These are phyloP conservation scores for Benthosema pterotum DNA, from an alignment of 2,797 vertebrate genomes.

Conservation along the genomic window DNA sequence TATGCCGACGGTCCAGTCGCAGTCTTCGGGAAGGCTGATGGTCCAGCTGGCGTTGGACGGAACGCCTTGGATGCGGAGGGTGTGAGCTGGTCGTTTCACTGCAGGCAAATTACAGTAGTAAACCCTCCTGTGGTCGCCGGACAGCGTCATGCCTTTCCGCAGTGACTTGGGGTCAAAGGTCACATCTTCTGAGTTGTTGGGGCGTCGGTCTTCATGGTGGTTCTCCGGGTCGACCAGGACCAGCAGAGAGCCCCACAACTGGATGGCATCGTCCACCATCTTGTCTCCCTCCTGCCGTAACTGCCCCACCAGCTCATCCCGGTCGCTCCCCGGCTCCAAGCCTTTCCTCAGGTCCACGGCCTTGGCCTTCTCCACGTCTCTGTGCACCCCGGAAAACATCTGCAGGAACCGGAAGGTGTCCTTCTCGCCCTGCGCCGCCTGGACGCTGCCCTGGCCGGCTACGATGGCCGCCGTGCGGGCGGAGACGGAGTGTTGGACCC, in stretches of 20 bases:
- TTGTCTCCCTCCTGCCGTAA: constrained; percentile 37
- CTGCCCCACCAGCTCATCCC: constrained; percentile 49
- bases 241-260: constrained; percentile 50
- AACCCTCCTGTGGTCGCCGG: constrained; percentile 52
- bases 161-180: constrained; percentile 38
- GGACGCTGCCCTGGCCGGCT: constrained; percentile 51
- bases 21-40: constrained; percentile 30
- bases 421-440: constrained; percentile 53
- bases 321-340: constrained; percentile 45
- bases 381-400: constrained; percentile 62
- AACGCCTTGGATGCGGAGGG: constrained; percentile 16
- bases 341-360: constrained; percentile 58
- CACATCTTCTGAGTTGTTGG: constrained; percentile 19
- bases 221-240: constrained; percentile 62
- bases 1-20: constrained; percentile 61
- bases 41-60: constrained; percentile 1
- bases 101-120: constrained; percentile 20
- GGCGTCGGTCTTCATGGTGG: constrained; percentile 12
- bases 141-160: constrained; percentile 33
- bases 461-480: constrained; percentile 54
- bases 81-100: background rate
- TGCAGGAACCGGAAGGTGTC: constrained; percentile 69
- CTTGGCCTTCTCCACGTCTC: constrained; percentile 63
- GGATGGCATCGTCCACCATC: constrained; percentile 28
- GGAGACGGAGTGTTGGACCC: constrained; percentile 60